A percentile compares a stretch with the other conserved stretches of the same genome.
Conservation (phyloP, 2,797 vertebrate genomes). For the Odontamblyopus rebecca region DNA sequence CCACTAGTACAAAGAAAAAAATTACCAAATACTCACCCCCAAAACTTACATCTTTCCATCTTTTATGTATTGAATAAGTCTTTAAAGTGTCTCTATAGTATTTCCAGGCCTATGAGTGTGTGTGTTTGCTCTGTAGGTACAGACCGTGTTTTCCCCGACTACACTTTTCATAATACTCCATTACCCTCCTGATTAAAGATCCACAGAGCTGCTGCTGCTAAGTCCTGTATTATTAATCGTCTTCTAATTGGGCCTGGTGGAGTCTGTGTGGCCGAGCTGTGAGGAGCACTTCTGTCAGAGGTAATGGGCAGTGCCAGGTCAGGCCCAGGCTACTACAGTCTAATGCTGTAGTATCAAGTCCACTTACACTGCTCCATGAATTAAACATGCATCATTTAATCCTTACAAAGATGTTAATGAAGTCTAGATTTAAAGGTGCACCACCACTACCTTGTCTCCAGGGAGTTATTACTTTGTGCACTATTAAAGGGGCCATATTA, state of each 20-base stretch:
- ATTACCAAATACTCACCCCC: too few relatives aligned
- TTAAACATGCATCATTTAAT: neutral
- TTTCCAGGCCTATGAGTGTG: neutral
- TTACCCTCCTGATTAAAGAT: conserved; percentile 72
- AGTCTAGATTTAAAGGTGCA: neutral
- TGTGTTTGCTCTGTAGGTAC: conserved; percentile 51
- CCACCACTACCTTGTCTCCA: too few relatives aligned
- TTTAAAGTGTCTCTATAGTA: too few relatives aligned
- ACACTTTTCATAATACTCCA: conserved; percentile 67
- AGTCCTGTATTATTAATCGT: conserved; percentile 65
- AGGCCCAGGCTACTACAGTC: conserved; percentile 51
- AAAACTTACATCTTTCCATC: too few relatives aligned
- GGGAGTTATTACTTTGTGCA: too few relatives aligned
- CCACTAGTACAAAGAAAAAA: too few relatives aligned
- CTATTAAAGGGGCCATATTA: too few relatives aligned
- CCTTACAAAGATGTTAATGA: neutral
- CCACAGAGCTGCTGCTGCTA: conserved; percentile 48
- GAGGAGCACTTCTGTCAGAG: conserved; percentile 51
- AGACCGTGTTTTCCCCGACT: conserved; percentile 40
- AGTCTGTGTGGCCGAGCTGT: conserved; percentile 37
- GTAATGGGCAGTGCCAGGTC: conserved; percentile 65
- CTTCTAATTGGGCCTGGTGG: conserved; percentile 56
- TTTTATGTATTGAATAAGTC: too few relatives aligned
- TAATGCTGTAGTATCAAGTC: neutral
- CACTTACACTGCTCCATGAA: neutral